phyloP scores from a whole-genome alignment of 2,113 vertebrate species.

The Cebus imitator region DNA sequence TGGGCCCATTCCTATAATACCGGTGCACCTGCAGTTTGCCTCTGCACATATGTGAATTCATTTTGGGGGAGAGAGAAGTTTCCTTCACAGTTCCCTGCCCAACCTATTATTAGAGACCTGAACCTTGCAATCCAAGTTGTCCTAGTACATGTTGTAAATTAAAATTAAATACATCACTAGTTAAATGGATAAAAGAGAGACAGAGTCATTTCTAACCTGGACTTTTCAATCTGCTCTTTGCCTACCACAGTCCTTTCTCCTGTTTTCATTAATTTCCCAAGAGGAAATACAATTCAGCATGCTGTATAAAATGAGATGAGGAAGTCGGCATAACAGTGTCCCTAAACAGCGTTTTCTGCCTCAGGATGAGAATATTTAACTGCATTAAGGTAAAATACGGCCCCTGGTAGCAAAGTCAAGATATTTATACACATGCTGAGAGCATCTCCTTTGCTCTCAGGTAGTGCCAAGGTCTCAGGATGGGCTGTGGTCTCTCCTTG shows the following conservation, averaged over 20 bases:
- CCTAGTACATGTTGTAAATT: constrained; percentile 69
- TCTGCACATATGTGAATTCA: constrained; percentile 15
- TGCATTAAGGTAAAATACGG: constrained; percentile 50
- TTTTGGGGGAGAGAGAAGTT: constrained; percentile 58
- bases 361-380: constrained; percentile 70
- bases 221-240: constrained; percentile 75
- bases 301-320: constrained; percentile 57
- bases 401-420: constrained; percentile 26
- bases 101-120: constrained; percentile 68
- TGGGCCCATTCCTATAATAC: not conserved
- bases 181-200: constrained; percentile 71
- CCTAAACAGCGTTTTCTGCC: constrained; percentile 72
- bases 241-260: constrained; percentile 56
- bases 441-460: not conserved
- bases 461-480: not conserved
- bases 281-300: constrained; percentile 68
- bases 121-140: constrained; percentile 58
- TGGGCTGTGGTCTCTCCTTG: not conserved
- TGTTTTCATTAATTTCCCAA: constrained; percentile 81
- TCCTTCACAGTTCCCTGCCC: constrained; percentile 49
- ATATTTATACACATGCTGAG: not conserved
- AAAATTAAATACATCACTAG: constrained; percentile 80
- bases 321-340: constrained; percentile 46
- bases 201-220: constrained; percentile 68
- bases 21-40: constrained; percentile 51